Evolutionary conservation across 2,888 invertebrate genomes (phyloP).

Genomic region (Timandra comae): DNA sequence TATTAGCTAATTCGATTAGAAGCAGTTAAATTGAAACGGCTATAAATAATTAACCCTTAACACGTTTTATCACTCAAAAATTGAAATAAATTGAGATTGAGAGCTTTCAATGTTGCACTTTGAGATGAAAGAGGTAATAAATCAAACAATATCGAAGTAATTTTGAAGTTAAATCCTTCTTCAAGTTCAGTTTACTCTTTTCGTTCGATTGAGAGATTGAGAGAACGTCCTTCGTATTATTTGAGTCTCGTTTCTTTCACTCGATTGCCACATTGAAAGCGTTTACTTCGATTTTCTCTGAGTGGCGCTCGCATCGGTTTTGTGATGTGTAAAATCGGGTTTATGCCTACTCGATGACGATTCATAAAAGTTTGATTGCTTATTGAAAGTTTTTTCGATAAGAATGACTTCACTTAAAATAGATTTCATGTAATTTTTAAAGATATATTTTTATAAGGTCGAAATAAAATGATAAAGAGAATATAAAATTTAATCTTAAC

Average conservation of each 20-base stretch:
- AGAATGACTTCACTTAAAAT: conserved; percentile 1
- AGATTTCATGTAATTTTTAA: not conserved
- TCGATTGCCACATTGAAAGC: conserved; percentile 23
- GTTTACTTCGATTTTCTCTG: conserved; percentile 20
- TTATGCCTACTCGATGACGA: conserved; percentile 22
- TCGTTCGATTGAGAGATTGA: conserved; percentile 18
- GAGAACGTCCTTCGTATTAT: conserved; percentile 24
- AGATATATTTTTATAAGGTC: not conserved
- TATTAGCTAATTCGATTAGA: too few species aligned
- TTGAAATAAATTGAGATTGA: conserved; percentile 12
- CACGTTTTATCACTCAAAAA: conserved; percentile 8
- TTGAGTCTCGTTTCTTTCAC: conserved; percentile 24
- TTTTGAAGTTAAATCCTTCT: conserved; percentile 25
- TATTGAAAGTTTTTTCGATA: conserved; percentile 15
- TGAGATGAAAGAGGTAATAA: conserved; percentile 20
- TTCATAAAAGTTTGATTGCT: conserved; percentile 25
- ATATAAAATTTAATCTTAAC: too few species aligned
- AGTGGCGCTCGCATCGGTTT: conserved; percentile 22
- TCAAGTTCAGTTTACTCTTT: conserved; percentile 28
- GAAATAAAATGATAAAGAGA: conserved; percentile 10
- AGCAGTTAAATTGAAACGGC: not conserved
- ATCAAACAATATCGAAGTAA: conserved; percentile 31
- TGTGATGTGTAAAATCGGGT: conserved; percentile 32
- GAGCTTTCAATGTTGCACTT: conserved; percentile 15
- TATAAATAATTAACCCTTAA: too few species aligned